Percentiles rank a stretch among this genome's conserved stretches.
These are phyloP conservation scores for Leptogaster cylindrica DNA, from an alignment of 2,888 invertebrate genomes.

Conservation along the genomic window DNA sequence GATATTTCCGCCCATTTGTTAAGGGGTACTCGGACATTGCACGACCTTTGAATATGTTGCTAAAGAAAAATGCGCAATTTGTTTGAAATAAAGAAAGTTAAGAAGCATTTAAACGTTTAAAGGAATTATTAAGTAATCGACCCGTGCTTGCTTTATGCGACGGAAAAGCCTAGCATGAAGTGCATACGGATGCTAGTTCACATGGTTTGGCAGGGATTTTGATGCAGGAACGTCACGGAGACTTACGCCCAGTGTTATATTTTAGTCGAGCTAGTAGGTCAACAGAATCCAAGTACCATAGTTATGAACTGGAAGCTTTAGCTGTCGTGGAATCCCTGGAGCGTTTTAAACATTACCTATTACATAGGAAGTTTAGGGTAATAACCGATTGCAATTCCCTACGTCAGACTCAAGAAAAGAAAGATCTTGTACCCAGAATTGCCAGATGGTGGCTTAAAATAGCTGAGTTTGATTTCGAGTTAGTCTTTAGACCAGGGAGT, in stretches of 20 bases:
- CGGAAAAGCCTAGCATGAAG: no score
- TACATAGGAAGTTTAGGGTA: no score
- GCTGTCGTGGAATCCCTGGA: no score
- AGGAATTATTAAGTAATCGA: background rate
- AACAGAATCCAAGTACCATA: no score
- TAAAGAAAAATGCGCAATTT: background rate
- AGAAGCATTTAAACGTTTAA: background rate
- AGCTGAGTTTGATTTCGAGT: constrained; percentile 23
- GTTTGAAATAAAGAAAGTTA: background rate
- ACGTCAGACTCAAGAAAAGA: no score
- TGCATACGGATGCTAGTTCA: background rate
- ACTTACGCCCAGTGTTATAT: no score
- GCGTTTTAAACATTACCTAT: no score
- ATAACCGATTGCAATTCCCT: no score
- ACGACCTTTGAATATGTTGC: background rate
- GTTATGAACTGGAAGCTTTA: no score
- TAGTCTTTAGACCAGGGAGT: background rate
- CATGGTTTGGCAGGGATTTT: background rate
- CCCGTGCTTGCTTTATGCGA: background rate
- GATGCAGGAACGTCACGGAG: no score
- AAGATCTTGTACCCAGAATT: no score
- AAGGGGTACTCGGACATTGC: background rate
- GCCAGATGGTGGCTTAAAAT: background rate
- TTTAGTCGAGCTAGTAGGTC: no score
- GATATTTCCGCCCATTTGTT: constrained; percentile 4